Evolutionary conservation across 2,797 vertebrate genomes (phyloP), one percentile per base, ranked within the genome.

Genomic region (Lycodopsis pacificus): DNA sequence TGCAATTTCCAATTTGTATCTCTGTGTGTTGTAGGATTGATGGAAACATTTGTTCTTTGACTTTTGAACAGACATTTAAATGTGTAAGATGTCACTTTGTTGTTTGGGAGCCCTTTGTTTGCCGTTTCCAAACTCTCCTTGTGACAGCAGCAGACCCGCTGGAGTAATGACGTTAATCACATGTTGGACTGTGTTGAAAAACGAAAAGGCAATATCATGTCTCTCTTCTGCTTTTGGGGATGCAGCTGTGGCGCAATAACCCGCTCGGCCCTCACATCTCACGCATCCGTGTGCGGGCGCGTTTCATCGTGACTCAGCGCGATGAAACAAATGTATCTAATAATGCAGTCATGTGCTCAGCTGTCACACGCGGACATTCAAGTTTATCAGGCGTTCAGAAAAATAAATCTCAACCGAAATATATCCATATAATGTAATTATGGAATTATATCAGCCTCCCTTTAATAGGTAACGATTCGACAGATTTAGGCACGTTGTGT

Each of bases 171-270:
- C 32, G 19, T 19, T 2, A 4, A 62, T 89, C 88, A 90, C 88
- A 83, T 88, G 88, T 34, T n/a, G 40, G 51, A 27, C 6, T 19
- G 49, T 54, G 77, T 13, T 30, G 25, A 27, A 25, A 74, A 62
- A 62, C 17, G 20, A 67, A 22, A 58, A 7, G 27, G 27, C 27
- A 10, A 8, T 9, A 68, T 81, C 83, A 81, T 4, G 48, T 56
- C 34, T 36, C 71, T 19, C 90, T 89, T 87, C 90, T 82, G 83
- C 84, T 87, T 92, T 84, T 30, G 2, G 30, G 25, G 0, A n/a
- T 4, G 53, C 53, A 62, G 53, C 32, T 68, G 58, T 76, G 75
- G 82, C 72, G 76, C 76, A 85, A 80, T 11, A 44, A 32, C 65
- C 10, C 7, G 58, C 32, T 1, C 54, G 13, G 8, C n/a, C 36